Base-by-base conservation (phyloP, 2,797 vertebrate species). In the Taeniopygia guttata region DNA sequence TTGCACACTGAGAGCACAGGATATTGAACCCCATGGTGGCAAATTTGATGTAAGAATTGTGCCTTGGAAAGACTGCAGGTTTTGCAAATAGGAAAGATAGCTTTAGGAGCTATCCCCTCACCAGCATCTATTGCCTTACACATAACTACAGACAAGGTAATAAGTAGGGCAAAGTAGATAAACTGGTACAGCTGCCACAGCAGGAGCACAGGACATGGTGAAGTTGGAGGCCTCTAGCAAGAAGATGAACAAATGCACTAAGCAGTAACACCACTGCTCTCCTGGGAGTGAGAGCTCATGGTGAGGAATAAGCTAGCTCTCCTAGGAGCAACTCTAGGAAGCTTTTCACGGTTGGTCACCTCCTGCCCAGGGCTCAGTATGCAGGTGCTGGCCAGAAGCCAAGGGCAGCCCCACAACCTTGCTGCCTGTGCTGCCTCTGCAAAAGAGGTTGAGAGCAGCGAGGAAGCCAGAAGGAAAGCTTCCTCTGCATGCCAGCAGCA, bases 171-270 rank as follows among this genome's bases (percentile, higher is more conserved):
- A 59, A 67, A 79, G 29, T 1, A 77, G 29, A 45, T 17, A 83
- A 34, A 46, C 8, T 20, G 34, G 34, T 29, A 40, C 1, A 59
- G 55, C 34, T 72, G 70, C 45, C n/a, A 64, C 2, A 32, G 48
- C 30, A 79, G 87, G 40, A 58, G 13, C 26, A 27, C 7, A 13
- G 30, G 49, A 17, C 34, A 30, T 0, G 1, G 22, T 36, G 49
- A 82, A 85, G 54, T 16, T 27, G 32, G 16, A 86, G 23, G 43
- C 16, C 0, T 0, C 26, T 32, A 46, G 42, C 0, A 0, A 74
- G 38, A 94, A 13, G 22, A 83, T 42, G 38, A 64, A 79, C 27
- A 87, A 91, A 64, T 22, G 26, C 54, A 32, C 32, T 38, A 29
- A 74, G 46, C 46, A 64, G 36, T 0, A 3, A 78, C n/a, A 62